phyloP scores from a whole-genome alignment of 2,797 vertebrate genomes.

The Acipenser ruthenus region DNA sequence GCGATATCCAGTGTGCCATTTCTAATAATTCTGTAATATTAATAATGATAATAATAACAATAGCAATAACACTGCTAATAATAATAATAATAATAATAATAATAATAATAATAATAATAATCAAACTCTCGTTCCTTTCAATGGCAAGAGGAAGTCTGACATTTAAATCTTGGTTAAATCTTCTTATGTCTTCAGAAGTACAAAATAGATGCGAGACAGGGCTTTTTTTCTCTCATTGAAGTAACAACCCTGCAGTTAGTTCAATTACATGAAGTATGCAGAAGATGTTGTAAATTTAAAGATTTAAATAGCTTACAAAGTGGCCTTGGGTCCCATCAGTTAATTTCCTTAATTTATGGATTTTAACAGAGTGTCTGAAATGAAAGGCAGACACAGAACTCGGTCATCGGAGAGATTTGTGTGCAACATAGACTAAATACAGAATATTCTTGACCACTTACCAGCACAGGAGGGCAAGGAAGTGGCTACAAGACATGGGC shows the following conservation, averaged over 20 bases:
- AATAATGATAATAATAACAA: no score
- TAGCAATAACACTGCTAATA: no score
- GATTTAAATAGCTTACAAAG: constrained; percentile 99
- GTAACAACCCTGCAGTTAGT: constrained; percentile 97
- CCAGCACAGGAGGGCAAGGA: constrained; percentile 19
- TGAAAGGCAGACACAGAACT: constrained; percentile 78
- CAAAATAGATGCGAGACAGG: constrained; percentile 73
- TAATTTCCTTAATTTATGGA: constrained; percentile 99
- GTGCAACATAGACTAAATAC: constrained; percentile 49
- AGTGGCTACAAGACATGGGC: background rate
- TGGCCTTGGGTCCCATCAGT: constrained; percentile 92
- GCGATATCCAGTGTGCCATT: no score
- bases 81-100: no score
- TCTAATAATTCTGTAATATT: no score
- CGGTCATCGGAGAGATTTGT: constrained; percentile 76
- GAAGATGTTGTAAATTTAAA: constrained; percentile 99
- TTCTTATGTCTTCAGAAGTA: constrained; percentile 74
- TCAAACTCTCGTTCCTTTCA: constrained; percentile 6
- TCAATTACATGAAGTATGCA: constrained; percentile 98
- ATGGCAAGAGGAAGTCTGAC: constrained; percentile 37
- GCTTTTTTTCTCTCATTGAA: constrained; percentile 91
- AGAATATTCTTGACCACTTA: constrained; percentile 43
- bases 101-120: background rate
- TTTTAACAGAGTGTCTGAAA: constrained; percentile 83
- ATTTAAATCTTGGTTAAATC: constrained; percentile 49